Evolutionary conservation across 2,113 vertebrate genomes (phyloP).

Genomic region (Oncorhynchus tshawytscha): DNA sequence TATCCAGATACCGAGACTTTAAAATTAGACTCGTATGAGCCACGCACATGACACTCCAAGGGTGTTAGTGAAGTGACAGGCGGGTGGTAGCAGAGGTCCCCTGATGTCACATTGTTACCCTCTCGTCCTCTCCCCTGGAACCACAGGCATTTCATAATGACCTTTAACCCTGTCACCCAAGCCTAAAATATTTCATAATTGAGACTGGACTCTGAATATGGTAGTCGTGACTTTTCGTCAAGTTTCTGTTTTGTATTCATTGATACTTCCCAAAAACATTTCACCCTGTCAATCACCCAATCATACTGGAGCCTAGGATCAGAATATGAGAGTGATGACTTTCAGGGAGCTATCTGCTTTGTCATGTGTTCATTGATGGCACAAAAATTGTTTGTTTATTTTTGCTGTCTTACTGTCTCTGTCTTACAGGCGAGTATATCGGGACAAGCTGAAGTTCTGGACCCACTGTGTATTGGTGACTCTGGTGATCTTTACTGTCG

Average conservation of each 20-base stretch:
- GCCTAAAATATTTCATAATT: background rate
- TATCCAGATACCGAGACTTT: slow-evolving; percentile 37
- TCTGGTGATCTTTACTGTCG: slow-evolving; percentile 90
- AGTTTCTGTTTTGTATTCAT: too few species aligned
- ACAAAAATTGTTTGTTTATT: background rate
- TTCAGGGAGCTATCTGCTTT: background rate
- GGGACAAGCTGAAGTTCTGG: slow-evolving; percentile 98
- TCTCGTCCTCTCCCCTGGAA: slow-evolving; percentile 24
- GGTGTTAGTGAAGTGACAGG: slow-evolving; percentile 25
- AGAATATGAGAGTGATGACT: background rate
- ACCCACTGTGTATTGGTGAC: slow-evolving; percentile 94
- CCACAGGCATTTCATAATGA: background rate
- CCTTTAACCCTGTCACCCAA: background rate
- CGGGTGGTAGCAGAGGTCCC: slow-evolving; percentile 17
- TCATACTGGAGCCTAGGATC: background rate
- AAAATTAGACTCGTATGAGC: slow-evolving; percentile 44
- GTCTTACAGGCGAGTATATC: slow-evolving; percentile 84
- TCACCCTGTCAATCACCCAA: background rate
- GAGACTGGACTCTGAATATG: background rate
- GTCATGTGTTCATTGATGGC: too few species aligned
- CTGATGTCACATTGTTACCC: slow-evolving; percentile 53
- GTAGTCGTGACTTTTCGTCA: background rate
- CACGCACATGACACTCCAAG: background rate
- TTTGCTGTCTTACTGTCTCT: background rate
- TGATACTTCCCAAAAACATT: background rate